phyloP scores from a whole-genome alignment of 2,888 invertebrate genomes.

The Polymixis flavicincta region DNA sequence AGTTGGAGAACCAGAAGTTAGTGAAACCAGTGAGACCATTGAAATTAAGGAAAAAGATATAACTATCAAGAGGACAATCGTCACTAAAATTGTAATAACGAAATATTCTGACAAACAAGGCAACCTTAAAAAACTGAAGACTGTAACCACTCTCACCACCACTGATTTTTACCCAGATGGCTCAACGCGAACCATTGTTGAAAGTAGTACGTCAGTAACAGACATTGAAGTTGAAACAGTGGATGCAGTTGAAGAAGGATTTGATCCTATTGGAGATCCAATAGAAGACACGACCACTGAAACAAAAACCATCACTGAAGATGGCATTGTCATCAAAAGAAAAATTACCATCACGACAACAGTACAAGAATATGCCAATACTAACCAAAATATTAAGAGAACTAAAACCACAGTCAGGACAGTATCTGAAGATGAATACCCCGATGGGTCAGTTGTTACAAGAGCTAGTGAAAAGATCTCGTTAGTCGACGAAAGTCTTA shows the following conservation, averaged over 20 bases:
- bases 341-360: constrained; percentile 78
- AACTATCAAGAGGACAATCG: constrained; percentile 75
- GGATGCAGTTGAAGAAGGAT: constrained; percentile 71
- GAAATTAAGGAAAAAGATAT: constrained; percentile 74
- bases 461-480: constrained; percentile 84
- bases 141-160: constrained; percentile 78
- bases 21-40: constrained; percentile 67
- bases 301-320: constrained; percentile 73
- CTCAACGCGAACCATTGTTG: constrained; percentile 70
- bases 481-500: constrained; percentile 75
- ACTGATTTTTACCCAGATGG: constrained; percentile 84
- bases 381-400: constrained; percentile 72
- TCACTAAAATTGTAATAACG: constrained; percentile 77
- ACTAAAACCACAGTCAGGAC: constrained; percentile 81
- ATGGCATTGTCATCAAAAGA: constrained; percentile 76
- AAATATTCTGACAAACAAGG: constrained; percentile 76
- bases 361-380: constrained; percentile 76
- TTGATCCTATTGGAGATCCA: constrained; percentile 72
- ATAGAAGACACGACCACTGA: constrained; percentile 73
- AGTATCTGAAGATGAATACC: constrained; percentile 82
- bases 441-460: constrained; percentile 82
- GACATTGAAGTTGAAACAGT: constrained; percentile 72
- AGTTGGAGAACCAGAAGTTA: constrained; percentile 69
- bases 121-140: constrained; percentile 77
- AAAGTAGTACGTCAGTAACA: constrained; percentile 75